A percentile compares a stretch with the other conserved stretches of the same genome.
phyloP scores from a whole-genome alignment of 2,113 vertebrate genomes.

The Aphelocoma coerulescens region DNA sequence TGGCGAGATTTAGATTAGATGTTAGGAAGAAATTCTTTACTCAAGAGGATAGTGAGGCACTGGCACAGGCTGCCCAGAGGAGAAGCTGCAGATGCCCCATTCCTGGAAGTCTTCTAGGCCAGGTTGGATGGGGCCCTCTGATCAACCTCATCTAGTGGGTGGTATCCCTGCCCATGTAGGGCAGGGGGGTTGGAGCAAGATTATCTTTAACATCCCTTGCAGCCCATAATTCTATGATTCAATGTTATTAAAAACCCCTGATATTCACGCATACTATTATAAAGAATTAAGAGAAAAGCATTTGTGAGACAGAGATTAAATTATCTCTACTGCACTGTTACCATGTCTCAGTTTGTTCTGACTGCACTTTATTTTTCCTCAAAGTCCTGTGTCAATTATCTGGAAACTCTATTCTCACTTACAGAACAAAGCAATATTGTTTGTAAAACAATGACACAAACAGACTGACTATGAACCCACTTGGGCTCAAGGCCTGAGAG shows the following conservation, averaged over 20 bases:
- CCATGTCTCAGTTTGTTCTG: background rate
- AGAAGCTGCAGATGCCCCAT: background rate
- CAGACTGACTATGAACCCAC: background rate
- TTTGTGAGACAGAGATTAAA: background rate
- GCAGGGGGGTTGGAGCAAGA: background rate
- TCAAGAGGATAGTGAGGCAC: background rate
- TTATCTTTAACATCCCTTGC: background rate
- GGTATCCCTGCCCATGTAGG: background rate
- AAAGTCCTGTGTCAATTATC: background rate
- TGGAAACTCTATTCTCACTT: conserved; percentile 25
- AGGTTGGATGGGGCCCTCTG: background rate
- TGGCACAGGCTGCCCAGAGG: background rate
- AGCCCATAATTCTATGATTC: background rate
- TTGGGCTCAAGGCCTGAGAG: background rate
- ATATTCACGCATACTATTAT: background rate
- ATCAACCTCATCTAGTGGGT: background rate
- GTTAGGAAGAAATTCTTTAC: background rate
- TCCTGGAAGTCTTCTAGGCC: background rate
- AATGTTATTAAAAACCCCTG: accelerated
- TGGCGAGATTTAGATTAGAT: background rate
- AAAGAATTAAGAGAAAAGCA: background rate
- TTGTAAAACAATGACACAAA: conserved; percentile 35
- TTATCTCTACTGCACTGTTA: background rate
- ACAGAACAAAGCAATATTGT: conserved; percentile 24
- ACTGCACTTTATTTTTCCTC: background rate